A percentile compares a stretch with the other conserved stretches of the same genome.
These are phyloP conservation scores for Ia io DNA, from an alignment of 2,113 vertebrate genomes.

Conservation along the genomic window DNA sequence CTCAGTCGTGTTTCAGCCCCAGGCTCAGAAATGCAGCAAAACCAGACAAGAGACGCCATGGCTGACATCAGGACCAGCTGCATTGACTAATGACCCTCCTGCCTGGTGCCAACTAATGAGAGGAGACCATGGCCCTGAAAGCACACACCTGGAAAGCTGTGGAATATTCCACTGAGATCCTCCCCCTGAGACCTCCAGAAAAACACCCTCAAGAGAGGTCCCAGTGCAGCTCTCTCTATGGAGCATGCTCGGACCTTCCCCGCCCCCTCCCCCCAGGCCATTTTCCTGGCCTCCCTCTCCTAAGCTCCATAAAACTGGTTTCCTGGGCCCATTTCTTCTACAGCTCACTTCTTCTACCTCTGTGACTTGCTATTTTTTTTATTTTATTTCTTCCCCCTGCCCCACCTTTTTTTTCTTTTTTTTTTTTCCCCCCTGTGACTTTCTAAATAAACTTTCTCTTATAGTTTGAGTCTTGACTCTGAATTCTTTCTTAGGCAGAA, in stretches of 20 bases:
- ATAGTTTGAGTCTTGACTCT: not conserved
- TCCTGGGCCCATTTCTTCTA: not conserved
- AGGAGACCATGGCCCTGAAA: not conserved
- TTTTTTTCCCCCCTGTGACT: not conserved
- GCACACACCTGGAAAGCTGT: not conserved
- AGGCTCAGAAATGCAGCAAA: not conserved
- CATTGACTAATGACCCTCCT: not conserved
- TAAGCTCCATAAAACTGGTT: not conserved
- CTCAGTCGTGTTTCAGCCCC: not conserved
- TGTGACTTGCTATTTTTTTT: not conserved
- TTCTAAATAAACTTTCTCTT: not conserved
- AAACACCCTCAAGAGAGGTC: not conserved
- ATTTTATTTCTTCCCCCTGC: not conserved
- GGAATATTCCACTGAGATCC: not conserved
- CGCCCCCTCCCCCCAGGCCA: not conserved
- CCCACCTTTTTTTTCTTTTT: fast-evolving
- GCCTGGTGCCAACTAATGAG: not conserved
- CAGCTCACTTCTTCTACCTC: not conserved
- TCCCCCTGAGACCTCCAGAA: not conserved
- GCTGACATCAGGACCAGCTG: not conserved
- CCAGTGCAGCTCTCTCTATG: not conserved
- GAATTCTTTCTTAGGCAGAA: not conserved
- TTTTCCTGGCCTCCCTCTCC: not conserved
- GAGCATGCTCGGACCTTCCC: not conserved
- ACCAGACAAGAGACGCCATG: not conserved